Evolutionary conservation across 2,888 invertebrate genomes (phyloP), one percentile per base, ranked within the genome.

Genomic region (Petrolisthes cinctipes): DNA sequence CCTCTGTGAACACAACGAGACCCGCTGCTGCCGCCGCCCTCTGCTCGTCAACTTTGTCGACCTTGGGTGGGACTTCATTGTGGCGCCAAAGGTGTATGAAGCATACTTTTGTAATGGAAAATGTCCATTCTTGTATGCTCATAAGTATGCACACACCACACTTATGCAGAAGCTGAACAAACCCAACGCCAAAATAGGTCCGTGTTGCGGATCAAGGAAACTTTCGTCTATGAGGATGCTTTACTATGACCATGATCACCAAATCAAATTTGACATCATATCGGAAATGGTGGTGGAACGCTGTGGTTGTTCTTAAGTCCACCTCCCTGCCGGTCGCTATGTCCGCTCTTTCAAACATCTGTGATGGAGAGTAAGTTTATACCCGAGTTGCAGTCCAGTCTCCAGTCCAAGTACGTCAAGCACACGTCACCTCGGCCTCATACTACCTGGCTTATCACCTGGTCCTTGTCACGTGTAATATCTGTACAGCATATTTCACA

Each of bases 11-110:
- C 94, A 56, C 9, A 80, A 95, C 91, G 97, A 98, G 92, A 95
- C 95, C 56, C 95, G 97, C 79, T 99, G 99, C 93, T 99, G 99
- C 92, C 95, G 98, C 5, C 98, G 98, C 93, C 98, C 98, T 0
- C 94, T 99, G 76, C 95, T 95, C 17, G 97, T 99, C 20, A 97
- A 98, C 94, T 99, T 99, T 93, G 96, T 97, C 91, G 95, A 96
- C 92, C 98, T 99, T 92, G 98, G 98, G 54, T 99, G 98, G 98
- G 97, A 98, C 92, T 99, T 98, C 96, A 97, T 99, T 92, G 97
- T 99, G 89, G 98, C 98, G 0, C 99, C 99, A 0, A 97, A 97
- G 92, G 95, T 95, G 91, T 99, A 98, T 94, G 96, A 97, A 92
- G 98, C 99, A 7, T 97, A 97, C 93, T 98, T 98, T 94, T 99